phyloP scores from a whole-genome alignment of 1,140 invertebrate species.

The Pseudoatta argentina region DNA sequence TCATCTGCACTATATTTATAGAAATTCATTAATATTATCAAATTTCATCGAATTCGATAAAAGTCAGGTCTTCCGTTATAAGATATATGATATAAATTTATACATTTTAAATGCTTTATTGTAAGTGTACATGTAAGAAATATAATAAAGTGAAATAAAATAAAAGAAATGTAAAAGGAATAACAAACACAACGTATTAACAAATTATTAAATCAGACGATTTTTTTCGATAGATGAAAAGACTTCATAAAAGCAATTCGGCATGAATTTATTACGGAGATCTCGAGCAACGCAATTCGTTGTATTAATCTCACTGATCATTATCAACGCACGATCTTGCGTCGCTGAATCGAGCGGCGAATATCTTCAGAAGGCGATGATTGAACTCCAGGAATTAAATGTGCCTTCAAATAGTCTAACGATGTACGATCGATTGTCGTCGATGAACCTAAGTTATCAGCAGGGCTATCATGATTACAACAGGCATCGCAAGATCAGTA shows the following conservation, averaged over 20 bases:
- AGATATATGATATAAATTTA: not conserved
- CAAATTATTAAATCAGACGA: not conserved
- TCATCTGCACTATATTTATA: no score
- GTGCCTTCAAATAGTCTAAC: conserved; percentile 35
- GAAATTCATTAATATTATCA: no score
- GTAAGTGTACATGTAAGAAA: not conserved
- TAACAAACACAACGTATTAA: not conserved
- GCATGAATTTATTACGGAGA: conserved; percentile 21
- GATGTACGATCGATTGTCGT: conserved; percentile 37
- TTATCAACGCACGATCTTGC: conserved; percentile 8
- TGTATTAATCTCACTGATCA: conserved; percentile 46
- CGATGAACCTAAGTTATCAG: conserved; percentile 18
- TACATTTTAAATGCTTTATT: not conserved
- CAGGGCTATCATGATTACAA: not conserved
- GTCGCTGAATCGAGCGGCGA: conserved; percentile 76
- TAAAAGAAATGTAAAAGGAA: not conserved
- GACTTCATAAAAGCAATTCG: not conserved
- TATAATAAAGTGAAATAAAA: not conserved
- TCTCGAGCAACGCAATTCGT: conserved; percentile 13
- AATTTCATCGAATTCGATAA: no score
- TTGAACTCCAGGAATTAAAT: conserved; percentile 76
- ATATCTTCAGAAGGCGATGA: conserved; percentile 78
- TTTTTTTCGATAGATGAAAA: not conserved
- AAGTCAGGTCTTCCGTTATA: not conserved
- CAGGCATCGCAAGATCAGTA: conserved; percentile 45